Evolutionary conservation across 2,113 vertebrate species (phyloP), one percentile per base, ranked within the genome.

Genomic region (Odobenus rosmarus): DNA sequence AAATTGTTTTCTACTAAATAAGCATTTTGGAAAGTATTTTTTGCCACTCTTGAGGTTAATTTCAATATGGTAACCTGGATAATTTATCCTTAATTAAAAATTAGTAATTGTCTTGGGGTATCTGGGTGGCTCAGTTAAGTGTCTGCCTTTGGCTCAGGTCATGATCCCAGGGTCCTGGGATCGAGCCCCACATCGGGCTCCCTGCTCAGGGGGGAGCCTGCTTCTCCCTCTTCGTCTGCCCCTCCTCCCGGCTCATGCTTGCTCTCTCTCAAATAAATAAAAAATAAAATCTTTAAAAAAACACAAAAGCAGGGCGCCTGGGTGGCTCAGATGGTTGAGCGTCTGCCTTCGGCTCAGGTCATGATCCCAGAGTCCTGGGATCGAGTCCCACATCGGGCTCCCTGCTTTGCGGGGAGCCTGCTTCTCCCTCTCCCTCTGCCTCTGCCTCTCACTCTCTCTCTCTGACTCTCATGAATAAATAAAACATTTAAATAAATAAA

Each of bases 1-100:
- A 83, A 83, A 84, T 13, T 91, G 28, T 62, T 93, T 94, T 51
- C 53, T 69, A 90, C 67, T 55, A 96, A 85, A 23, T 88, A 88
- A 88, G 61, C 8, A 88, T 76, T 95, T 89, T 87, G 24, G 18
- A 88, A 77, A 97, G 87, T 28, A 61, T 64, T n/a, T 61, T n/a
- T 67, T 85, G 83, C 62, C 88, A 26, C 84, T 69, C 53, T 62
- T 97, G 19, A 82, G 2, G 31, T 81, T 88, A 82, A 88, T 89
- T 92, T 93, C 39, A 61, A 80, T 69, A 90, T 23, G 51, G 51
- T 53, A 95, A 93, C 18, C 19, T 83, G 31, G 19, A 96, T 81
- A 33, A 90, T 1, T 94, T 23, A 39, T 77, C 8, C 36, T 86
- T 21, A 93, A 74, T 82, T 93, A 86, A 90, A 90, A 90, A 76